Conservation (phyloP, 2,797 vertebrate species). For the Lagorchestes hirsutus region DNA sequence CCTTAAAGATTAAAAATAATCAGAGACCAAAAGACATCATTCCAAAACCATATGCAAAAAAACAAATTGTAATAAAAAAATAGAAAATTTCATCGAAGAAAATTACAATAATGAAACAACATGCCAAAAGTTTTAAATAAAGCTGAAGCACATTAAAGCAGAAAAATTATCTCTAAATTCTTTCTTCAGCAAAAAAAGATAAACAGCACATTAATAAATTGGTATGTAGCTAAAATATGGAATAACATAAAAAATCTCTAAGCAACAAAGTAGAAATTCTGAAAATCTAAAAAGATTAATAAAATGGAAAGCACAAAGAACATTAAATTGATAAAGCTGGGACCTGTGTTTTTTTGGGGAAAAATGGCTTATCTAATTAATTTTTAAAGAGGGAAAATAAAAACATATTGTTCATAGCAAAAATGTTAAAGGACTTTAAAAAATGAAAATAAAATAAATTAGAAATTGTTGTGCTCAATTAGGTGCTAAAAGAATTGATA, state of each 20-base stretch:
- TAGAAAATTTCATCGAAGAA: background rate
- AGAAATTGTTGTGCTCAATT: background rate
- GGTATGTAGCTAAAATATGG: background rate
- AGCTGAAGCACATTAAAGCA: background rate
- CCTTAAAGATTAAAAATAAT: background rate
- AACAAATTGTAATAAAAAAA: background rate
- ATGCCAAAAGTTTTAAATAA: background rate
- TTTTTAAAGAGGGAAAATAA: background rate
- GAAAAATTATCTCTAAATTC: background rate
- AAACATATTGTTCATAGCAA: background rate
- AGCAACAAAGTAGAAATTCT: background rate
- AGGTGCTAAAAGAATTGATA: background rate
- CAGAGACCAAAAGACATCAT: background rate
- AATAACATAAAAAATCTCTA: background rate
- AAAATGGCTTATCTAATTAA: background rate
- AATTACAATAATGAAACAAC: background rate
- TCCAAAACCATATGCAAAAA: background rate
- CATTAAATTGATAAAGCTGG: background rate
- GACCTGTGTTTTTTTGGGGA: background rate
- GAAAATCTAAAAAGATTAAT: background rate
- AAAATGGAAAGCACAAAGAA: background rate
- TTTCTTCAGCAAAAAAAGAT: background rate
- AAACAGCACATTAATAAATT: background rate
- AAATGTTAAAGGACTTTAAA: background rate
- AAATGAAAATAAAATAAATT: background rate